Conservation (phyloP, 2,888 invertebrate genomes). For the Megamerina dolium region DNA sequence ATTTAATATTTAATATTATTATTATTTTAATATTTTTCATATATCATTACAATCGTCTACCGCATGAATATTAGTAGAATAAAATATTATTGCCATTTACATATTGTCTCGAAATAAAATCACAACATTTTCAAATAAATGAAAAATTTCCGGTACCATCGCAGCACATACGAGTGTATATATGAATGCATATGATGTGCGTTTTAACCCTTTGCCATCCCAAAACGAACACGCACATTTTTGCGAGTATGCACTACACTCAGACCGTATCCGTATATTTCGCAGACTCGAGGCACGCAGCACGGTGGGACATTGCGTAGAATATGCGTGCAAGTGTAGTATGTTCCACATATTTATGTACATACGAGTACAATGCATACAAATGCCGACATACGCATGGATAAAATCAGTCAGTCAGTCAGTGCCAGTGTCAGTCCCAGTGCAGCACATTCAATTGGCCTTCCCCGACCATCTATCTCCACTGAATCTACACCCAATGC, state of each 20-base stretch:
- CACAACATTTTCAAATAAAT: conserved; percentile 11
- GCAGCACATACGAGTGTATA: neutral
- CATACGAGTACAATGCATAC: no score
- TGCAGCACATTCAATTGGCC: conserved; percentile 20
- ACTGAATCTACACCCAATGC: neutral
- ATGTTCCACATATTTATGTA: no score
- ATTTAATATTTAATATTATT: no score
- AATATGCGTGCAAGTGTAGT: no score
- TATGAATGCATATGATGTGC: neutral
- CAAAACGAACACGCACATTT: conserved; percentile 1
- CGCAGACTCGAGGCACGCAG: neutral
- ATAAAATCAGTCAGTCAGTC: no score
- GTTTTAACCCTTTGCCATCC: conserved; percentile 8
- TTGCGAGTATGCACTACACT: neutral
- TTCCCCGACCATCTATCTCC: neutral
- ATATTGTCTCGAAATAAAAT: no score
- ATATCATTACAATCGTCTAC: no score
- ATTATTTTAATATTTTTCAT: no score
- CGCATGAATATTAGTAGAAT: no score
- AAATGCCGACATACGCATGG: no score
- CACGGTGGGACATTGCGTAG: neutral
- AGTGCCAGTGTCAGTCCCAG: conserved; percentile 9
- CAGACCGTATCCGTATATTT: neutral
- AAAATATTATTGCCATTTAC: no score
- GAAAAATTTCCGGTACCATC: conserved; percentile 8